Conservation (phyloP, 2,888 invertebrate species). For the Galeopsomyia nigrocyanea region DNA sequence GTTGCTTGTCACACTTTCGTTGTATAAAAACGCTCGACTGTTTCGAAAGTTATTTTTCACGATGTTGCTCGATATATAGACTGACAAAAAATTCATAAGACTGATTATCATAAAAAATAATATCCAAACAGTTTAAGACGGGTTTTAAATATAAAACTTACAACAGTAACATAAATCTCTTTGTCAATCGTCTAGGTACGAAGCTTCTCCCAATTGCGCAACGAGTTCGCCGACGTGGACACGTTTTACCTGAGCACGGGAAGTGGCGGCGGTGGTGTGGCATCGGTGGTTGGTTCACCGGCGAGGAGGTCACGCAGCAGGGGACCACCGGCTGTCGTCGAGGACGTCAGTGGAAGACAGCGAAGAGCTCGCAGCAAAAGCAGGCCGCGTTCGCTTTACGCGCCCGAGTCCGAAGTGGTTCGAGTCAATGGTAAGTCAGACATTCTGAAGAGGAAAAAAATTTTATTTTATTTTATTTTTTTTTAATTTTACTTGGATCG, state of each 20-base stretch:
- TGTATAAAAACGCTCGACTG: no score
- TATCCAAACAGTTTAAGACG: no score
- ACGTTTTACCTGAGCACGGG: constrained; percentile 86
- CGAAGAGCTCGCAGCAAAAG: constrained; percentile 86
- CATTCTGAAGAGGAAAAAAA: no score
- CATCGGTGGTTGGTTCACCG: constrained; percentile 73
- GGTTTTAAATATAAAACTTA: no score
- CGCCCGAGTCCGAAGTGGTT: constrained; percentile 85
- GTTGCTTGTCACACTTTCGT: no score
- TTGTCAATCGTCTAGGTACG: constrained; percentile 75
- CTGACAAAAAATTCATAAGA: no score
- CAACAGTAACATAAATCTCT: no score
- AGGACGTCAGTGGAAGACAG: constrained; percentile 72
- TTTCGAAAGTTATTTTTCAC: no score
- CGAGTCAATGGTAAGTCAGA: constrained; percentile 77
- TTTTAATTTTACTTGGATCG: no score
- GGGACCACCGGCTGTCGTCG: constrained; percentile 69
- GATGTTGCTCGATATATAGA: no score
- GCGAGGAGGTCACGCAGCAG: constrained; percentile 78
- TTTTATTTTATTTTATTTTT: no score
- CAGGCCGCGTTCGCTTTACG: constrained; percentile 86
- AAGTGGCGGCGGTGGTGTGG: constrained; percentile 68
- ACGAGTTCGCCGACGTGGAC: constrained; percentile 92
- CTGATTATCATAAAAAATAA: no score
- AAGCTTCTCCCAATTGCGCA: constrained; percentile 93